phyloP scores from a whole-genome alignment of 2,888 invertebrate species.

The Maniola hyperantus region DNA sequence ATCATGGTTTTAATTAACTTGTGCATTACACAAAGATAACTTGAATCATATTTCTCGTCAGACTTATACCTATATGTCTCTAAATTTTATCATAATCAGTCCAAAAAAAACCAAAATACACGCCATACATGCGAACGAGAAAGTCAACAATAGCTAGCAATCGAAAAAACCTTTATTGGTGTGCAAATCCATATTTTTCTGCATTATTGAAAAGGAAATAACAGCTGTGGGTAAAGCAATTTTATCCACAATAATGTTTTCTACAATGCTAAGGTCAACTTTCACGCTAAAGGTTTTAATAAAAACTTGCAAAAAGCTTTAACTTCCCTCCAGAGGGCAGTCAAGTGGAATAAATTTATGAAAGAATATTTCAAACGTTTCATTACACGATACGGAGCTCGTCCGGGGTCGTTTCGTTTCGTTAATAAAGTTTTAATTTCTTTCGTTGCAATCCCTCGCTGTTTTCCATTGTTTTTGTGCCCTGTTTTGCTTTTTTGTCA shows the following conservation, averaged over 20 bases:
- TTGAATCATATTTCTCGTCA: too few relatives aligned
- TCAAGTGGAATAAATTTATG: conserved; percentile 37
- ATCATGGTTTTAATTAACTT: too few relatives aligned
- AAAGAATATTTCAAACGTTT: conserved; percentile 48
- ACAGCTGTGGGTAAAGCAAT: conserved; percentile 23
- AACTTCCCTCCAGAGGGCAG: conserved; percentile 34
- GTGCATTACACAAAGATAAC: too few relatives aligned
- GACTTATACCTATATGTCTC: too few relatives aligned
- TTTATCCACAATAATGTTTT: conserved; percentile 26
- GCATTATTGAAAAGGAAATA: conserved; percentile 6
- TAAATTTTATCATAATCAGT: too few relatives aligned
- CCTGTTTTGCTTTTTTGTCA: conserved; percentile 3
- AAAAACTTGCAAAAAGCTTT: conserved; percentile 37
- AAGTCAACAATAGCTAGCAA: too few relatives aligned
- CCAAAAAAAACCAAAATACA: too few relatives aligned
- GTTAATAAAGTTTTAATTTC: conserved; percentile 35
- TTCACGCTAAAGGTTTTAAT: conserved; percentile 36
- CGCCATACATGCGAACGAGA: too few relatives aligned
- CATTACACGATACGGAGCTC: conserved; percentile 38
- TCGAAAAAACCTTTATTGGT: too few relatives aligned
- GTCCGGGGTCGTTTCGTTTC: conserved; percentile 24
- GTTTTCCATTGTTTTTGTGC: conserved; percentile 18
- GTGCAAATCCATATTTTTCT: neutral
- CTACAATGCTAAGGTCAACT: conserved; percentile 29
- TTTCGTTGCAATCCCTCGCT: conserved; percentile 20